Percentiles rank a stretch among this genome's conserved stretches.
phyloP scores from a whole-genome alignment of 2,797 vertebrate genomes.

The Rhinella marina region DNA sequence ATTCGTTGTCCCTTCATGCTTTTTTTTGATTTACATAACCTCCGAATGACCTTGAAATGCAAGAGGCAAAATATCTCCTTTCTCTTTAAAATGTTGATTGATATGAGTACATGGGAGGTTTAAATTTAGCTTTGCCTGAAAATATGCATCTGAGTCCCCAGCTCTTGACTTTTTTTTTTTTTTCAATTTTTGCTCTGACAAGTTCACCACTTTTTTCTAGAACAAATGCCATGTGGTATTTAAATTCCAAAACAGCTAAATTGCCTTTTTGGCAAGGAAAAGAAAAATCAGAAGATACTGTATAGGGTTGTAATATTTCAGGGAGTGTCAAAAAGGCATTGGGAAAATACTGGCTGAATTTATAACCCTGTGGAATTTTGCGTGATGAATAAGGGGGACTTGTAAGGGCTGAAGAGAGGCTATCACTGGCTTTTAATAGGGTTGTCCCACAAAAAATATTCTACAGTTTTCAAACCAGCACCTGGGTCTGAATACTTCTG shows the following conservation, averaged over 20 bases:
- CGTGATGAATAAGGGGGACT: not conserved
- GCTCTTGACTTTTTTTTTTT: slow-evolving; percentile 58
- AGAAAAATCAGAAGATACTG: slow-evolving; percentile 65
- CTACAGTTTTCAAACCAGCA: no score
- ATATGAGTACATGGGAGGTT: slow-evolving; percentile 33
- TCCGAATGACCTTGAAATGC: slow-evolving; percentile 30
- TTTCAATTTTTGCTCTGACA: slow-evolving; percentile 66
- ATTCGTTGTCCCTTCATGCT: not conserved
- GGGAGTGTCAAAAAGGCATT: slow-evolving; percentile 23
- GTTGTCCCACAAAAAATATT: no score
- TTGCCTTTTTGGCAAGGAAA: slow-evolving; percentile 63
- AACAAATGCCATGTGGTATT: slow-evolving; percentile 68
- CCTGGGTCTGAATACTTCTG: no score
- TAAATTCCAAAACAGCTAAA: slow-evolving; percentile 71
- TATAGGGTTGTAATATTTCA: slow-evolving; percentile 63
- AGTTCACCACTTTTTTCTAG: slow-evolving; percentile 65
- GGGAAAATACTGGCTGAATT: not conserved
- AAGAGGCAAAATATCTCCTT: slow-evolving; percentile 39
- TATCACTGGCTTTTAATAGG: not conserved
- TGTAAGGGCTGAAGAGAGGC: not conserved
- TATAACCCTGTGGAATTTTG: not conserved
- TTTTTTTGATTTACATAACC: slow-evolving; percentile 41
- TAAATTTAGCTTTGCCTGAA: slow-evolving; percentile 51
- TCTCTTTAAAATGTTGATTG: slow-evolving; percentile 42
- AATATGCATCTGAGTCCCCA: slow-evolving; percentile 52